phyloP scores from a whole-genome alignment of 2,888 invertebrate species.

The Trisateles emortualis region DNA sequence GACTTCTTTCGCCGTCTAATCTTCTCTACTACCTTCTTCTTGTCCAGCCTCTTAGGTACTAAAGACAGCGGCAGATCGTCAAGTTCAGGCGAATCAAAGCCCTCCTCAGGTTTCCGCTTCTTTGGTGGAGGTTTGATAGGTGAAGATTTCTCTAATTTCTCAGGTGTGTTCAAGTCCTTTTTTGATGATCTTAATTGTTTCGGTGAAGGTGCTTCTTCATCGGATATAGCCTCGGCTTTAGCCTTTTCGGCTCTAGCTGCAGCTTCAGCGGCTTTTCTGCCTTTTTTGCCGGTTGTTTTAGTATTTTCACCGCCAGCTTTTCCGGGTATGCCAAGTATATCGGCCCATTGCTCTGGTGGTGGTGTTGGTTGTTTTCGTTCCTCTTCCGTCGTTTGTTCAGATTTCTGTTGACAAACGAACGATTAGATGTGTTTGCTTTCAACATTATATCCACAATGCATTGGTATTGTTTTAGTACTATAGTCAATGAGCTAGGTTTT shows the following conservation, averaged over 20 bases:
- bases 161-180: slow-evolving; percentile 58
- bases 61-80: slow-evolving; percentile 52
- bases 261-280: slow-evolving; percentile 21
- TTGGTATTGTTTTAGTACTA: background rate
- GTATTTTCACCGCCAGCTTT: slow-evolving; percentile 35
- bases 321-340: slow-evolving; percentile 79
- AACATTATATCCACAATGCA: slow-evolving; percentile 30
- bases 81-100: slow-evolving; percentile 61
- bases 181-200: slow-evolving; percentile 74
- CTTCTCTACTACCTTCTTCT: slow-evolving; percentile 62
- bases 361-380: slow-evolving; percentile 79
- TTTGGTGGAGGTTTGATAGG: slow-evolving; percentile 71
- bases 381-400: slow-evolving; percentile 56
- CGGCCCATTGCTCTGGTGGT: slow-evolving; percentile 82
- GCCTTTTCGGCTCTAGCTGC: slow-evolving; percentile 46
- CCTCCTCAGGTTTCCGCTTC: slow-evolving; percentile 68
- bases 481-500: background rate
- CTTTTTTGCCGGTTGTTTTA: slow-evolving; percentile 23
- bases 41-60: slow-evolving; percentile 63
- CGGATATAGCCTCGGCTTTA: slow-evolving; percentile 41
- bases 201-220: slow-evolving; percentile 64
- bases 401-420: slow-evolving; percentile 48
- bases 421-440: slow-evolving; percentile 26
- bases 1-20: slow-evolving; percentile 64
- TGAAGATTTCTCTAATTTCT: slow-evolving; percentile 45